phyloP scores from a whole-genome alignment of 2,113 vertebrate genomes.

The Halichoerus grypus region DNA sequence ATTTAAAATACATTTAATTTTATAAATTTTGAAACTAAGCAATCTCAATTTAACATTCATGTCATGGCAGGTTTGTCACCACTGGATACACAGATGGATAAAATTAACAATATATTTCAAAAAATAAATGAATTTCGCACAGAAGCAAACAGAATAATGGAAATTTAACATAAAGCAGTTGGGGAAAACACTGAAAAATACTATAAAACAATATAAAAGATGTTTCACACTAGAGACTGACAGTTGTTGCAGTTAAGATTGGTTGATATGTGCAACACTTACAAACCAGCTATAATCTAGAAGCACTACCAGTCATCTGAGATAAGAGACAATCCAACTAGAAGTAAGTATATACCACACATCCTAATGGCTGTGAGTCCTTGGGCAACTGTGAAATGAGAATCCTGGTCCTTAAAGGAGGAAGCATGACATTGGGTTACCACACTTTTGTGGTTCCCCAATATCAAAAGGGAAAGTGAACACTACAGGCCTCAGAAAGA shows the following conservation, averaged over 20 bases:
- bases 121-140: background rate
- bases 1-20: constrained; percentile 38
- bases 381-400: background rate
- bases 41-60: background rate
- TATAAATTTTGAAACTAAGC: background rate
- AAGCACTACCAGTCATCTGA: background rate
- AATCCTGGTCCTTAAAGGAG: background rate
- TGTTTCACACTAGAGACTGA: background rate
- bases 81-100: background rate
- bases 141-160: background rate
- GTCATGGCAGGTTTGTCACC: background rate
- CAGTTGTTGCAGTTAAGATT: background rate
- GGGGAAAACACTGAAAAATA: background rate
- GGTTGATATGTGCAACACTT: background rate
- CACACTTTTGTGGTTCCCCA: background rate
- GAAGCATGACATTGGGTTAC: background rate
- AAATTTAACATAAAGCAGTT: background rate
- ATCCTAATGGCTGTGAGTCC: background rate
- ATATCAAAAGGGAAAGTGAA: background rate
- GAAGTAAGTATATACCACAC: background rate
- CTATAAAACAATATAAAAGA: background rate
- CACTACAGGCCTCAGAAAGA: background rate
- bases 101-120: background rate
- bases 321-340: background rate
- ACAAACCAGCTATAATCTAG: background rate